These are phyloP conservation scores for Litocranius walleri DNA, from an alignment of 2,113 vertebrate species.

Conservation along the genomic window DNA sequence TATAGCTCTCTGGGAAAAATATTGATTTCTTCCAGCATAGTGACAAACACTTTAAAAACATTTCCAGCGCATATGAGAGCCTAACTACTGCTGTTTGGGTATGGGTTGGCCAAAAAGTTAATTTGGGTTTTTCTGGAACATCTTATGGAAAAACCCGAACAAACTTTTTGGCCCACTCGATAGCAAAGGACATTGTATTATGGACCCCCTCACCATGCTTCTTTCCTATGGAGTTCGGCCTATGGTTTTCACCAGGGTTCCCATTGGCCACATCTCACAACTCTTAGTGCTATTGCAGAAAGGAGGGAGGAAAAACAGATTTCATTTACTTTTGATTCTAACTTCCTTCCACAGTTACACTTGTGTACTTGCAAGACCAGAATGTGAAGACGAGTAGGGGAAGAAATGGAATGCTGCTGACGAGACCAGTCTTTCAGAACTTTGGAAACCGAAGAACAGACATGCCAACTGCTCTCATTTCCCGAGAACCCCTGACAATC, in stretches of 20 bases:
- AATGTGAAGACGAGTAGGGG: slow-evolving; percentile 56
- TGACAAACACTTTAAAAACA: background rate
- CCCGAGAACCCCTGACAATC: slow-evolving; percentile 81
- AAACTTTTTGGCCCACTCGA: background rate
- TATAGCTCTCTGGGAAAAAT: background rate
- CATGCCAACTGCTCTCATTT: slow-evolving; percentile 50
- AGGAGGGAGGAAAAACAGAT: background rate
- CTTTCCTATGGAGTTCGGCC: too few relatives aligned
- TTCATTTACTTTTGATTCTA: background rate
- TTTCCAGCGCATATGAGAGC: background rate
- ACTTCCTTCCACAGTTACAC: slow-evolving; percentile 45
- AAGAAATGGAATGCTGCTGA: slow-evolving; percentile 38
- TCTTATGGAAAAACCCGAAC: background rate
- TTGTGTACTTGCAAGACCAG: slow-evolving; percentile 43
- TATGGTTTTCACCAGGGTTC: background rate
- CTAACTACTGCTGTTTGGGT: background rate
- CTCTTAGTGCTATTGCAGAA: background rate
- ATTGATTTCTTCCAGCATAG: background rate
- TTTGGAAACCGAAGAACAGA: slow-evolving; percentile 18
- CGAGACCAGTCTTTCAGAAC: slow-evolving; percentile 39
- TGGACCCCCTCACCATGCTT: background rate
- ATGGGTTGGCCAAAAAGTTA: background rate
- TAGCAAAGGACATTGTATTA: background rate
- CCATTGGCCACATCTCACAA: fast-evolving
- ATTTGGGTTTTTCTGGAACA: background rate